Conservation (phyloP, 2,113 vertebrate species). For the Epinephelus moara region DNA sequence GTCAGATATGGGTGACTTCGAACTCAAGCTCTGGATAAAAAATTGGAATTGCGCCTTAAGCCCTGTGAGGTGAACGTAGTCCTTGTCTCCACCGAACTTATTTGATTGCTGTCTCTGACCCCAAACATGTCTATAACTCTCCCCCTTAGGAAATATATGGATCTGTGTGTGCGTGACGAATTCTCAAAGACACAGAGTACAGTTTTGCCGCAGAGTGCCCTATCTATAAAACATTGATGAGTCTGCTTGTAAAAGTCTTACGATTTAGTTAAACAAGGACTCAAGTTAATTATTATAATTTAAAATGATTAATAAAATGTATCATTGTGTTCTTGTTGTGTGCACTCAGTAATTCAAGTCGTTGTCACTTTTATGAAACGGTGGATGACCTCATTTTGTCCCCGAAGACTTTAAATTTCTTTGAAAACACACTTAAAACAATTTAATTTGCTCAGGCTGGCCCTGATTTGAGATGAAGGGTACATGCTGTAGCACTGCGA, state of each 20-base stretch:
- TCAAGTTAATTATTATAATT: conserved; percentile 45
- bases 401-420: conserved; percentile 7
- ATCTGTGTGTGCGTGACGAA: neutral
- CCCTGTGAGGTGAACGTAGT: too few species aligned
- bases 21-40: too few species aligned
- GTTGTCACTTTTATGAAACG: conserved; percentile 26
- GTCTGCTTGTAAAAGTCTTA: conserved; percentile 50
- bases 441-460: neutral
- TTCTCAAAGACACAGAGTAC: conserved; percentile 26
- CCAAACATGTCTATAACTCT: neutral
- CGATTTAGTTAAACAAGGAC: conserved; percentile 42
- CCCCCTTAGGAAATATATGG: neutral
- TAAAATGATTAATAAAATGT: conserved; percentile 14
- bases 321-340: conserved; percentile 26
- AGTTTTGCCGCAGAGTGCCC: neutral
- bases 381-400: neutral
- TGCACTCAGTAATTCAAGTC: neutral
- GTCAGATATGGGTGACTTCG: too few species aligned
- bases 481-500: conserved; percentile 8
- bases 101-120: neutral
- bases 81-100: neutral
- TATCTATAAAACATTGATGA: conserved; percentile 44
- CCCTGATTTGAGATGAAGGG: conserved; percentile 24
- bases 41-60: too few species aligned
- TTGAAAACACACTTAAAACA: conserved; percentile 19